Conservation (phyloP, 2,113 vertebrate genomes). For the Apteryx owenii region DNA sequence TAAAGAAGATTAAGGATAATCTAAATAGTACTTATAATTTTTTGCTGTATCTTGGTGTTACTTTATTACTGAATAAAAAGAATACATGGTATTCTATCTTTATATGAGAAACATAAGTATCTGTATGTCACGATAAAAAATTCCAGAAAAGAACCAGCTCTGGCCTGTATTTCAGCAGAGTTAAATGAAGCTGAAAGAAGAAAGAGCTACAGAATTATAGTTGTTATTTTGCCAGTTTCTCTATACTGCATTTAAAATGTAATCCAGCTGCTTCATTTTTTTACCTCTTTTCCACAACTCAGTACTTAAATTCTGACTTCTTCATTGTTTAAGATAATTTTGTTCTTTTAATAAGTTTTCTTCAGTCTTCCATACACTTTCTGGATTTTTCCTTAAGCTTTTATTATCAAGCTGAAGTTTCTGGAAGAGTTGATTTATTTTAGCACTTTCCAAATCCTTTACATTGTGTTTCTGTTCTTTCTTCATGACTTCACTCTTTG, state of each 20-base stretch:
- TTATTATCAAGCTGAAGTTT: neutral
- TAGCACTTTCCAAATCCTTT: neutral
- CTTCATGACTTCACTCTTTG: conserved; percentile 13
- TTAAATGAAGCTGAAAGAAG: neutral
- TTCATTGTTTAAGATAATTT: neutral
- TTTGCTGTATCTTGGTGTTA: neutral
- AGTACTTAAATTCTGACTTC: neutral
- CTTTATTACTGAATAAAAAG: neutral
- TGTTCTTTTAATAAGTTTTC: neutral
- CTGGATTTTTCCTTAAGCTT: neutral
- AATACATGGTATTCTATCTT: neutral
- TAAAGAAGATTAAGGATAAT: neutral
- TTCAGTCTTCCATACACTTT: neutral
- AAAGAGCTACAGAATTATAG: neutral
- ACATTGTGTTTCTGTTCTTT: neutral
- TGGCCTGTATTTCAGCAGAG: neutral
- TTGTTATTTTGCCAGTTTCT: neutral
- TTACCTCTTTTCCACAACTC: neutral
- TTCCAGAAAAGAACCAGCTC: neutral
- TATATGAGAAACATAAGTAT: neutral
- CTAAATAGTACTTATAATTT: accelerated
- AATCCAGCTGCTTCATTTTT: neutral
- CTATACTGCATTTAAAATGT: neutral
- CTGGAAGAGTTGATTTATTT: neutral
- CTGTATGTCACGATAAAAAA: neutral